A percentile compares a stretch with the other conserved stretches of the same genome.
These are phyloP conservation scores for Eospalax fontanierii DNA, from an alignment of 2,797 vertebrate genomes.

Conservation along the genomic window DNA sequence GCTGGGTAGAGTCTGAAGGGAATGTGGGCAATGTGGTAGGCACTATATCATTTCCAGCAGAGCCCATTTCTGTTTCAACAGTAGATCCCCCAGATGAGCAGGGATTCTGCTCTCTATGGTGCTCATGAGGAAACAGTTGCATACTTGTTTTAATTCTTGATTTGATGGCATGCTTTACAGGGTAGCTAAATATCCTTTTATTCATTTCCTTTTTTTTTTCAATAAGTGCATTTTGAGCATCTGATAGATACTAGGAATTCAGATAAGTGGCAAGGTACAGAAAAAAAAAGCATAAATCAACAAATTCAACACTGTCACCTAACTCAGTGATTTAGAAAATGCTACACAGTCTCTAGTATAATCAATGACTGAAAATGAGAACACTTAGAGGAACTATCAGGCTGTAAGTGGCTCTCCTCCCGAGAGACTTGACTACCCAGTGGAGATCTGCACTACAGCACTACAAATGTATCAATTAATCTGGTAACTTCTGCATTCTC, in stretches of 20 bases:
- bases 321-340: not conserved
- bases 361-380: slow-evolving; percentile 9
- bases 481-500: slow-evolving; percentile 30
- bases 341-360: slow-evolving; percentile 31
- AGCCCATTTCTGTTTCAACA: not conserved
- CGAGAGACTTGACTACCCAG: not conserved
- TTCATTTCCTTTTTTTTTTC: not conserved
- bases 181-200: not conserved
- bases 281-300: slow-evolving; percentile 37
- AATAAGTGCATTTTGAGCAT: not conserved
- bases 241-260: slow-evolving; percentile 1
- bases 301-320: not conserved
- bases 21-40: not conserved
- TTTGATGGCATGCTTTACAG: not conserved
- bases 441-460: not conserved
- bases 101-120: not conserved
- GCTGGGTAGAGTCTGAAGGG: not conserved
- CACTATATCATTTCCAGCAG: not conserved
- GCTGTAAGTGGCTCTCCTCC: not conserved
- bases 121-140: not conserved
- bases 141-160: not conserved
- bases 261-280: not conserved
- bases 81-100: not conserved
- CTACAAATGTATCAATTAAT: slow-evolving; percentile 48
- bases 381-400: slow-evolving; percentile 27